Base-by-base conservation (phyloP, 37 sponge, comb jelly and placozoan species). In the Cliona cf. orientalis region DNA sequence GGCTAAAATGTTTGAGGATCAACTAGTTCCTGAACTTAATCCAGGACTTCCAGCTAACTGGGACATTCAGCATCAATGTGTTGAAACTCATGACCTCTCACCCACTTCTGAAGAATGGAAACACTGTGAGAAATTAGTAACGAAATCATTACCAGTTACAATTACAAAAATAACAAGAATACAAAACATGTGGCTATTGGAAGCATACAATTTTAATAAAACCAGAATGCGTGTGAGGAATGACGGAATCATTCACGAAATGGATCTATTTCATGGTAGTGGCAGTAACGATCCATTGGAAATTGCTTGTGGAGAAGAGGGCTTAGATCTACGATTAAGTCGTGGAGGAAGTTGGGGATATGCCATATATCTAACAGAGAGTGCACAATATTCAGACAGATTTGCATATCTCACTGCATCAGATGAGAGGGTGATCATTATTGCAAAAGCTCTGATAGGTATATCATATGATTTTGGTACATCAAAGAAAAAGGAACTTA, bases 341-440 rank as follows among this genome's bases (percentile, higher is more conserved):
- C 4, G 35, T 5, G 29, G 23, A 6, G 25, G 76, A 1, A 69
- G 70, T 58, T 93, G 93, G 93, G 93, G 93, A 5, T 62, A 43
- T 21, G 93, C 80, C 9, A 72, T 64, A 28, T 93, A 93, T 75
- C 89, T 93, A 81, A 89, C 93, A 37, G 81, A 77, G 3, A 67
- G 86, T 46, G 93, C 93, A 14, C 80, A 69, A 46, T 93, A 93
- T 67, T 89, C 85, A 21, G 79, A 69, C 40, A 57, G 74, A 2
- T 88, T 76, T 46, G 71, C 86, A 5, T 41, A 40, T 39, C 56
- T 29, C 25, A 72, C 73, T 28, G 7, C 11, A 22, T 23, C 19
- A 37, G 58, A 21, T 3, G 4, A 74, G n/a, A 76, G 34, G 26
- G 85, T 86, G 46, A 33, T 91, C 53, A 65, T 91, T 44, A 29